A percentile compares a stretch with the other conserved stretches of the same genome.
These are phyloP conservation scores for Spatula versicolor DNA, from an alignment of 2,797 vertebrate genomes.

Conservation along the genomic window DNA sequence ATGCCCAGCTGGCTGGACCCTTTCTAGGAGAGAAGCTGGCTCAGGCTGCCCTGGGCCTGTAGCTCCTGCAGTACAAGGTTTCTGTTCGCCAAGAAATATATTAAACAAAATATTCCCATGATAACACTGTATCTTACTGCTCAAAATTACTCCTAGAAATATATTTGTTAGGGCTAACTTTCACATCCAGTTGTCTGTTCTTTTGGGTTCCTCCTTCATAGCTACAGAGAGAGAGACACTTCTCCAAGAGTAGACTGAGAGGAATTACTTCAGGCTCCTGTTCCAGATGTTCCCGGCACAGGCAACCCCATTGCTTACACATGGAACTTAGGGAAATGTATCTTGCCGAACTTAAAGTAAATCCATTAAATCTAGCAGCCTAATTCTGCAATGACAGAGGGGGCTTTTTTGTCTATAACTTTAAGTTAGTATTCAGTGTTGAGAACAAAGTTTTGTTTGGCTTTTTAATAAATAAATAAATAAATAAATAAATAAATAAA, in stretches of 20 bases:
- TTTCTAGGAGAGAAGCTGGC: neutral
- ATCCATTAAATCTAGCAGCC: neutral
- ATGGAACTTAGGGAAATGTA: neutral
- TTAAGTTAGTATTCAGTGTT: neutral
- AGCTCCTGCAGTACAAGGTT: fast-evolving
- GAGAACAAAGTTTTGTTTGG: neutral
- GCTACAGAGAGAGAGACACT: neutral
- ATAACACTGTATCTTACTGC: neutral
- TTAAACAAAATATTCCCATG: neutral
- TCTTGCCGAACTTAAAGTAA: neutral
- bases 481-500: no score
- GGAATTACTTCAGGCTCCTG: neutral
- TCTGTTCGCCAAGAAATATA: neutral
- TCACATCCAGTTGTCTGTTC: neutral
- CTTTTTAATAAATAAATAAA: no score
- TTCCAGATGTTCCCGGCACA: fast-evolving
- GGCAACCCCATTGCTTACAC: fast-evolving
- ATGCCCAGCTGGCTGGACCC: neutral
- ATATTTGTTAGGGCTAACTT: neutral
- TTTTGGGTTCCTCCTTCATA: neutral
- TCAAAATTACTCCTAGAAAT: neutral
- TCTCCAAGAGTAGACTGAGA: neutral
- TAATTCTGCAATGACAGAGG: neutral
- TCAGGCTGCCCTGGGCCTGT: neutral
- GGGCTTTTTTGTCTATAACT: neutral